phyloP scores from a whole-genome alignment of 2,113 vertebrate genomes.

The Montifringilla adamsi region DNA sequence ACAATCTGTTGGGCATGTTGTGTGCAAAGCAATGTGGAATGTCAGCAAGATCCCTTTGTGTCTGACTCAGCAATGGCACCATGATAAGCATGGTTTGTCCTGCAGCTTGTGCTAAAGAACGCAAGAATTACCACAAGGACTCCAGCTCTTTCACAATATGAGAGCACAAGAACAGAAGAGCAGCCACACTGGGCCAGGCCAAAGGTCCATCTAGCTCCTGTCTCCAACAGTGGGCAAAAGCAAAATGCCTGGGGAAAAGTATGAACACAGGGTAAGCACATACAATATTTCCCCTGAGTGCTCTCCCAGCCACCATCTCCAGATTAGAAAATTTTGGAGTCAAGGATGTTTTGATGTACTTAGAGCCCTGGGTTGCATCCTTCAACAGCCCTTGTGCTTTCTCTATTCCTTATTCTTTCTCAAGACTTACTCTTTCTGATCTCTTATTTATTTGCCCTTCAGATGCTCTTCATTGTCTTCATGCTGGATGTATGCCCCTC shows the following conservation, averaged over 20 bases:
- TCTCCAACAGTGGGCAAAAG: slow-evolving; percentile 59
- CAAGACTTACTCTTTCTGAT: background rate
- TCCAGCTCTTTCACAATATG: slow-evolving; percentile 18
- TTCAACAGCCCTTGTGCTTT: background rate
- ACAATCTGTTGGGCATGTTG: background rate
- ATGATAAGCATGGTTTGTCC: background rate
- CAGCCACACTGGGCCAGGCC: slow-evolving; percentile 41
- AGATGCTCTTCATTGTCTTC: background rate
- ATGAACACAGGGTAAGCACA: slow-evolving; percentile 56
- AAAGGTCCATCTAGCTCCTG: slow-evolving; percentile 50
- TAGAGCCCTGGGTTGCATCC: background rate
- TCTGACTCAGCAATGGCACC: slow-evolving; percentile 19
- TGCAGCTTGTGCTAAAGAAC: background rate
- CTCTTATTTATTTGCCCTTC: background rate
- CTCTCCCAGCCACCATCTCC: slow-evolving; percentile 7
- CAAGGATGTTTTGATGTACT: slow-evolving; percentile 15
- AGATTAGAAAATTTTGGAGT: slow-evolving; percentile 30
- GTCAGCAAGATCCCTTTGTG: background rate
- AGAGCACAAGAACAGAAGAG: background rate
- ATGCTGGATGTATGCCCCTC: background rate
- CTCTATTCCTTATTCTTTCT: background rate
- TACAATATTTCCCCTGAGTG: slow-evolving; percentile 48
- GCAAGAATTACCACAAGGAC: slow-evolving; percentile 26
- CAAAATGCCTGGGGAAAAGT: slow-evolving; percentile 53
- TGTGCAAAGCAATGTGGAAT: background rate